Percentiles rank a stretch among this genome's conserved stretches.
phyloP scores from a whole-genome alignment of 1,140 invertebrate species.

The Physella acuta region DNA sequence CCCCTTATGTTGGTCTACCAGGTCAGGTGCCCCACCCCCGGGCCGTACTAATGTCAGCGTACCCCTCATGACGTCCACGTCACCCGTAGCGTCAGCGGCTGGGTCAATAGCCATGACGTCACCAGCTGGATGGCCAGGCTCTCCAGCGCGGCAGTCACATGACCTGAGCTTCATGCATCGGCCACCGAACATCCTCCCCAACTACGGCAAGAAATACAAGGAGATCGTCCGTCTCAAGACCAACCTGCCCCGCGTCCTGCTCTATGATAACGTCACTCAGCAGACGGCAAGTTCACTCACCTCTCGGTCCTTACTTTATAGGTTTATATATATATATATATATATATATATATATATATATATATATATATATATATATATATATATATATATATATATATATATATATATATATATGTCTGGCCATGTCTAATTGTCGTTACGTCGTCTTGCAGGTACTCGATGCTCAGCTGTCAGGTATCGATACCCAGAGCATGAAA shows the following conservation, averaged over 20 bases:
- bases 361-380: too few relatives aligned
- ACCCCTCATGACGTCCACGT: too few relatives aligned
- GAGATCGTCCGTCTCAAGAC: constrained; percentile 43
- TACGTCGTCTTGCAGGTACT: constrained; percentile 16
- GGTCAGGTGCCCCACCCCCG: too few relatives aligned
- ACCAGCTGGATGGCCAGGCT: background rate
- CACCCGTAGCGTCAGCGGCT: too few relatives aligned
- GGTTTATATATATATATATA: too few relatives aligned
- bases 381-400: too few relatives aligned
- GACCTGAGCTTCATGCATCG: constrained; percentile 48
- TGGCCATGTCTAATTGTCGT: too few relatives aligned
- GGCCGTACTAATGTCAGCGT: too few relatives aligned
- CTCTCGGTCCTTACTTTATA: too few relatives aligned
- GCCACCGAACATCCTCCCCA: constrained; percentile 50
- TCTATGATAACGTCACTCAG: constrained; percentile 53
- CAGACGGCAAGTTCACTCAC: constrained; percentile 34
- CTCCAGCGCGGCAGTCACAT: background rate
- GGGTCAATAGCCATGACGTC: background rate
- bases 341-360: too few relatives aligned
- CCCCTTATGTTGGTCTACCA: too few relatives aligned
- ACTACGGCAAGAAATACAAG: constrained; percentile 44
- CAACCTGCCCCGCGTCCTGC: constrained; percentile 47
- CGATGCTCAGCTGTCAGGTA: background rate
- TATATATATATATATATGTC: too few relatives aligned
- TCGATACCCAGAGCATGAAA: constrained; percentile 7